Evolutionary conservation across 2,113 vertebrate species (phyloP), one percentile per base, ranked within the genome.

Genomic region (Eptatretus burgeri): DNA sequence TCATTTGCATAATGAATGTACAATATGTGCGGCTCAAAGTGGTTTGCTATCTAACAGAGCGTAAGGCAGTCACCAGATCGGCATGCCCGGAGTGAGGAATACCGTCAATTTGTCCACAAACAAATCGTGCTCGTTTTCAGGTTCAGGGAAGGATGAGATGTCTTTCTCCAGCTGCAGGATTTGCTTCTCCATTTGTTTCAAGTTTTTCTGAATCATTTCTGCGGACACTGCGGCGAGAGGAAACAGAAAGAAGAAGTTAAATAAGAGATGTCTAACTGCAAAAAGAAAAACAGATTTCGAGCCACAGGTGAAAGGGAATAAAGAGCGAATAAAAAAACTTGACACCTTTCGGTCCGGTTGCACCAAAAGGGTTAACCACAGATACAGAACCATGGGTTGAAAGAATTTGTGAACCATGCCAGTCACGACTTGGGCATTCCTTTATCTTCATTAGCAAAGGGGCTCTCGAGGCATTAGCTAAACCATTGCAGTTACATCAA

Each of bases 71-170:
- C 27, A 41, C 27, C 7, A 41, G 27, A 41, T 41, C 7, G 27
- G 27, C 27, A 3, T 41, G 27, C 27, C 27, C 27, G 7, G 27
- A 41, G 70, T 53, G 81, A 93, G 94, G 86, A 87, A 98, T 98
- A 98, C 95, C 69, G 80, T 79, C 87, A 98, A 93, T 79, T 91
- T 95, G 70, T 73, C 76, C 71, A 81, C 73, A 78, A 98, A 95
- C 76, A 84, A 84, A 76, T 95, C 89, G 2, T 76, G 77, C 64
- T 74, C 75, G 76, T 93, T 80, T 72, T 89, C 81, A 64, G 81
- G 71, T 75, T 74, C 77, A 66, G 82, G 79, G 77, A 88, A 93
- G 71, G 81, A 91, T 75, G 85, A 76, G 77, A 98, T 79, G 80
- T 94, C 82, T 74, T 76, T 93, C 74, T 93, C 85, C 78, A 98